Base-by-base conservation (phyloP, 2,797 vertebrate genomes). In the Tenualosa thibaudeaui region DNA sequence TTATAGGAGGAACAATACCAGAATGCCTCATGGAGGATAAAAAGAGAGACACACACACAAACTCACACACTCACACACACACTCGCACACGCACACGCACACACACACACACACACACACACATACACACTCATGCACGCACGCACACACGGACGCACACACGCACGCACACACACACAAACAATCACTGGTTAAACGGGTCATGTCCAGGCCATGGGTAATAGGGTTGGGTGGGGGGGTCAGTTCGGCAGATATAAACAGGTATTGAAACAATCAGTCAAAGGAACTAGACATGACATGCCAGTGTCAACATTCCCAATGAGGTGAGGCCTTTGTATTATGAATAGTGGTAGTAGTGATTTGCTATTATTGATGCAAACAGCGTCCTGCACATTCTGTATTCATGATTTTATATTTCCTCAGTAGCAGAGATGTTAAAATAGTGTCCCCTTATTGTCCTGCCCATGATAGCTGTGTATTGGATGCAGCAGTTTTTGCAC, bases 361-460 rank as follows among this genome's bases (percentile, higher is more conserved):
- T 78, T 78, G 26, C 46, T 78, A 40, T 78, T 46, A 78, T 78
- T 78, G 46, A 78, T 10, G 71, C 71, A 22, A 78, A 40, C 37
- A 19, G 40, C 37, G 46, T 78, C 40, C 37, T 40, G 71, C 5
- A 5, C 19, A 22, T 43, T 78, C 13, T 43, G 71, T 78, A 78
- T 78, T 78, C 71, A 78, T 78, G 71, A 78, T 78, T 78, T 78
- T n/a, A 78, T 78, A 78, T 78, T 78, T 78, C 71, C 22, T 46
- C 26, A 8, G 71, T 7, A n/a, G 71, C 71, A 19, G 71, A 43
- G 17, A 13, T 46, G 40, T 78, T 78, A 46, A 78, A 78, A 78
- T 22, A 78, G 17, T 6, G 40, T 78, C 71, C 46, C 40, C 71
- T 43, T 6, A 17, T 78, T 46, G 40, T 17, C 40, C 71, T 3